These are phyloP conservation scores for Polyommatus iphigenia DNA, from an alignment of 2,888 invertebrate species.

Conservation along the genomic window DNA sequence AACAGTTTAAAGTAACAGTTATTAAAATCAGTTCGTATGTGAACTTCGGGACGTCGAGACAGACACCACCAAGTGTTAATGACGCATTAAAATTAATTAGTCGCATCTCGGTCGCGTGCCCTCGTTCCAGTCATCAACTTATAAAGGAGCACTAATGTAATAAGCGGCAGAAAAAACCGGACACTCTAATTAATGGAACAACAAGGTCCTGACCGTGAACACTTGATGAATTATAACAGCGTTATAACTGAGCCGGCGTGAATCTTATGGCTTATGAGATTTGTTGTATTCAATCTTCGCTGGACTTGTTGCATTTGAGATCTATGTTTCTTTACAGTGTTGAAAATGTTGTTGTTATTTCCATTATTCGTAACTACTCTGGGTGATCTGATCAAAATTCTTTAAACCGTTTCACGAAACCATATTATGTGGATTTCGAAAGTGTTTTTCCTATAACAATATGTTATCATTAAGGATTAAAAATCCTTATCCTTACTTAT, in stretches of 20 bases:
- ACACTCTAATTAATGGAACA: slow-evolving; percentile 73
- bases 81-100: slow-evolving; percentile 54
- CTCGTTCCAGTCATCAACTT: slow-evolving; percentile 62
- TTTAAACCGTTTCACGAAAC: too few species aligned
- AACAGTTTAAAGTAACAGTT: neutral
- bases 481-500: too few species aligned
- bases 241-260: neutral
- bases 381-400: too few species aligned
- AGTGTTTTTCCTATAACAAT: too few species aligned
- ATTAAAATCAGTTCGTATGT: neutral
- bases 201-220: slow-evolving; percentile 65
- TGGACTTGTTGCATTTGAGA: neutral
- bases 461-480: too few species aligned
- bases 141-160: slow-evolving; percentile 65
- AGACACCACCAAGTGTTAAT: slow-evolving; percentile 45
- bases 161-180: slow-evolving; percentile 74
- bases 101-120: slow-evolving; percentile 56
- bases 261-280: neutral
- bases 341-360: too few species aligned
- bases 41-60: neutral
- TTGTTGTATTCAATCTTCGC: neutral
- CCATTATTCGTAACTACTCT: too few species aligned
- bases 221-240: slow-evolving; percentile 48
- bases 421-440: too few species aligned
- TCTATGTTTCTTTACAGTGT: too few species aligned